A percentile compares a stretch with the other conserved stretches of the same genome.
Evolutionary conservation across 2,113 vertebrate species (phyloP).

Genomic region (Leptocoma aspasia): DNA sequence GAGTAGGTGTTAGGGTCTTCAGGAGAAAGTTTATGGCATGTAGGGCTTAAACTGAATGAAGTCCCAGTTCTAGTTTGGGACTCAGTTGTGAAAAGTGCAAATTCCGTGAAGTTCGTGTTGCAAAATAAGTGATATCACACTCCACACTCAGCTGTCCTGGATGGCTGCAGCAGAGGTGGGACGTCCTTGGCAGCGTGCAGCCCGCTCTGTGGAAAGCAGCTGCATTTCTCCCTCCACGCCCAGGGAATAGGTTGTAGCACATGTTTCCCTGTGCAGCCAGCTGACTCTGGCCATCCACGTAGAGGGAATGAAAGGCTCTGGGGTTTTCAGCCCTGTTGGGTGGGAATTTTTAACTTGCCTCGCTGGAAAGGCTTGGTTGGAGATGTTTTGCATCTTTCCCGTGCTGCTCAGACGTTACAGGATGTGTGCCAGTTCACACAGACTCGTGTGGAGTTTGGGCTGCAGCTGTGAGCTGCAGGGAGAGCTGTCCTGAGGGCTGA

Average conservation of each 20-base stretch:
- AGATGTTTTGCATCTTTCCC: slow-evolving; percentile 12
- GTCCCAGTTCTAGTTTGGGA: not conserved
- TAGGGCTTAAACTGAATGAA: not conserved
- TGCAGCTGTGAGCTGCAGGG: not conserved
- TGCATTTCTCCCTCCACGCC: slow-evolving; percentile 20
- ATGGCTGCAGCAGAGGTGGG: not conserved
- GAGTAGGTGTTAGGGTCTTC: not conserved
- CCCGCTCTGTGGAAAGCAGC: slow-evolving; percentile 30
- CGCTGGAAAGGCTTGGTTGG: not conserved
- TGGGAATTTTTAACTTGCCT: slow-evolving; percentile 12
- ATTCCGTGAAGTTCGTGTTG: not conserved
- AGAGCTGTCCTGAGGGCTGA: not conserved
- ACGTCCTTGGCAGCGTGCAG: not conserved
- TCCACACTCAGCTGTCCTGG: not conserved
- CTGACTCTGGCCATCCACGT: not conserved
- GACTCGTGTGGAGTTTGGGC: not conserved
- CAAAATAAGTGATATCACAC: slow-evolving; percentile 42
- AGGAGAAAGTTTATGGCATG: not conserved
- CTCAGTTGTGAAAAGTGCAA: not conserved
- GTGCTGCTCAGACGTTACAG: not conserved
- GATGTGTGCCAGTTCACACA: slow-evolving; percentile 6
- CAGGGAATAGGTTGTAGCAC: slow-evolving; percentile 44
- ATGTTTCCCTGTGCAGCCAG: not conserved
- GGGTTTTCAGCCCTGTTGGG: not conserved
- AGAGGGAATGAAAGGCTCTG: not conserved